Evolutionary conservation across 2,797 vertebrate genomes (phyloP).

Genomic region (Mycteria americana): DNA sequence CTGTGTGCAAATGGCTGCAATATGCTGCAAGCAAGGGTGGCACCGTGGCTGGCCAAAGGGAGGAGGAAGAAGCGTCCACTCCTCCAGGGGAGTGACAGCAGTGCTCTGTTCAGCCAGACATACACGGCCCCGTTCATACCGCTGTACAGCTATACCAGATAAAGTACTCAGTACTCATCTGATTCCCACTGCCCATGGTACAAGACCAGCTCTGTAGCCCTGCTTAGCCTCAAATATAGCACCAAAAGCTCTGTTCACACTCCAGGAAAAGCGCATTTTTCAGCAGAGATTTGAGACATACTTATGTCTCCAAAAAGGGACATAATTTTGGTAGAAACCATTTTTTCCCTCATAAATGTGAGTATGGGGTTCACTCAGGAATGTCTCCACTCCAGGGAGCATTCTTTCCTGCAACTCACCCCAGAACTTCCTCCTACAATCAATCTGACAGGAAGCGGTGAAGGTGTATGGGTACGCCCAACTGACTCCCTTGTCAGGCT

Average conservation of each 20-base stretch:
- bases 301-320: background rate
- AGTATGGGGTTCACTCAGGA: background rate
- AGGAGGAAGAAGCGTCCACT: background rate
- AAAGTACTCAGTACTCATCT: background rate
- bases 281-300: background rate
- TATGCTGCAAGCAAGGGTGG: background rate
- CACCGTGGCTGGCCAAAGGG: background rate
- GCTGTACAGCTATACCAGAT: background rate
- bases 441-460: background rate
- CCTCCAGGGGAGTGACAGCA: background rate
- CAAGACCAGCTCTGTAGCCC: background rate
- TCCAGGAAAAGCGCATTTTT: background rate
- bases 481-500: background rate
- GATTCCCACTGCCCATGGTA: background rate
- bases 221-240: background rate
- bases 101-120: background rate
- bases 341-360: background rate
- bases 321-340: background rate
- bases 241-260: background rate
- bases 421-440: background rate
- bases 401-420: background rate
- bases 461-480: background rate
- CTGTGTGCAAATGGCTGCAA: background rate
- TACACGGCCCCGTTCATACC: fast-evolving
- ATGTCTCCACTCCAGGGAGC: background rate